A percentile compares a stretch with the other conserved stretches of the same genome.
Evolutionary conservation across 2,888 invertebrate genomes (phyloP).

Genomic region (Drosophila mimetica): DNA sequence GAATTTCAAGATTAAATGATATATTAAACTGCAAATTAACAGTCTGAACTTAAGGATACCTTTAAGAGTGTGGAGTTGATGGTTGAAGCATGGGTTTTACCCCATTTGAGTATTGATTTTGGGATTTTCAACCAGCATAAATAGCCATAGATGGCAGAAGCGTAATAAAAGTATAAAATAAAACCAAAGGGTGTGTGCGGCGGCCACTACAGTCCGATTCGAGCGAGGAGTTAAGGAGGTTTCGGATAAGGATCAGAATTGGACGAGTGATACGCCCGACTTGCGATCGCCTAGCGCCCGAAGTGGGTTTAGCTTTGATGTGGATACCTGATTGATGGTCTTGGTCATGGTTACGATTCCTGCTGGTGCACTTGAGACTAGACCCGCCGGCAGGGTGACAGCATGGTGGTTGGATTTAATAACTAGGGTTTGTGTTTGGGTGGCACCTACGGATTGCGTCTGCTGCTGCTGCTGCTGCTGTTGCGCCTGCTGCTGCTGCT

Average conservation of each 20-base stretch:
- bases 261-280: conserved; percentile 32
- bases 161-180: background rate
- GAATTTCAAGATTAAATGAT: background rate
- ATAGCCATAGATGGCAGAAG: conserved; percentile 6
- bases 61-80: background rate
- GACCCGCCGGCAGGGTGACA: conserved; percentile 86
- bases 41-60: background rate
- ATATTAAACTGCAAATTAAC: background rate
- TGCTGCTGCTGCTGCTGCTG: conserved; percentile 72
- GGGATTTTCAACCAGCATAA: conserved; percentile 2
- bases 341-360: conserved; percentile 89
- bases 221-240: conserved; percentile 6
- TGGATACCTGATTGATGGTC: conserved; percentile 84
- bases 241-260: conserved; percentile 9
- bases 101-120: background rate
- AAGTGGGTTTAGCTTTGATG: conserved; percentile 45
- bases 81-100: background rate
- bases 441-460: conserved; percentile 84
- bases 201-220: conserved; percentile 28
- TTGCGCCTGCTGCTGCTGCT: conserved; percentile 55
- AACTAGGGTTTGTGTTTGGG: conserved; percentile 85
- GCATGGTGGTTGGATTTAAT: conserved; percentile 85
- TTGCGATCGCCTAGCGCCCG: conserved; percentile 43
- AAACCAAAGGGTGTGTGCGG: conserved; percentile 25
- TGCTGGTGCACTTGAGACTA: conserved; percentile 86